Evolutionary conservation across 1,140 invertebrate species (phyloP).

Genomic region (Zaprionus vittiger): DNA sequence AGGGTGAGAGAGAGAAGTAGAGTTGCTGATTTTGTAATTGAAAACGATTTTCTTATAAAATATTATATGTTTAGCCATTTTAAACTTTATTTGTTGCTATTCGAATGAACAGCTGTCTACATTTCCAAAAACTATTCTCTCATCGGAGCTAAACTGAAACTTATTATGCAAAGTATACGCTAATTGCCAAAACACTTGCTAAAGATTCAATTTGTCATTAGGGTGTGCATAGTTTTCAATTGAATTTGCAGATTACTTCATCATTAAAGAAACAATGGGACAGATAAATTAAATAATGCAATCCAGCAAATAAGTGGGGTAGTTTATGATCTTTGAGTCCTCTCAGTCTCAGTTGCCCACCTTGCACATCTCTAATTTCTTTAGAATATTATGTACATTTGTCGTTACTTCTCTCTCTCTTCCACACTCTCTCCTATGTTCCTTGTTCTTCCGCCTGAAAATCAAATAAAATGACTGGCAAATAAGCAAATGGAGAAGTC

Average conservation of each 20-base stretch:
- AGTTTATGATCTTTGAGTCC: background rate
- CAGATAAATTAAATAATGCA: background rate
- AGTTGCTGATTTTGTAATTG: no score
- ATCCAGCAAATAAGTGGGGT: background rate
- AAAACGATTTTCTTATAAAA: no score
- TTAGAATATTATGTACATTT: slow-evolving; percentile 31
- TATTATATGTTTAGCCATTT: no score
- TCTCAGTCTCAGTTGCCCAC: background rate
- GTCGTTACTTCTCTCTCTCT: slow-evolving; percentile 8
- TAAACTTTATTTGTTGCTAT: no score
- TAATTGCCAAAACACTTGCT: background rate
- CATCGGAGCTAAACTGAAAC: no score
- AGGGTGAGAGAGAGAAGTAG: no score
- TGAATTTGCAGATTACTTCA: background rate
- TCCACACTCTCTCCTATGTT: background rate
- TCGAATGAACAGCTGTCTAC: no score
- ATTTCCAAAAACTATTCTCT: no score
- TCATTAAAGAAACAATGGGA: background rate
- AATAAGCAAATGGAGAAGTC: slow-evolving; percentile 56
- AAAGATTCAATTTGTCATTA: background rate
- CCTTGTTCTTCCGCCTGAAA: slow-evolving; percentile 36
- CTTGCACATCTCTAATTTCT: slow-evolving; percentile 49
- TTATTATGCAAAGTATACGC: background rate
- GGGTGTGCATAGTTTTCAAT: slow-evolving; percentile 3
- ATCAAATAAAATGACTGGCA: slow-evolving; percentile 79